Evolutionary conservation across 1,140 invertebrate genomes (phyloP), one percentile per base, ranked within the genome.

Genomic region (Mamestra configurata): DNA sequence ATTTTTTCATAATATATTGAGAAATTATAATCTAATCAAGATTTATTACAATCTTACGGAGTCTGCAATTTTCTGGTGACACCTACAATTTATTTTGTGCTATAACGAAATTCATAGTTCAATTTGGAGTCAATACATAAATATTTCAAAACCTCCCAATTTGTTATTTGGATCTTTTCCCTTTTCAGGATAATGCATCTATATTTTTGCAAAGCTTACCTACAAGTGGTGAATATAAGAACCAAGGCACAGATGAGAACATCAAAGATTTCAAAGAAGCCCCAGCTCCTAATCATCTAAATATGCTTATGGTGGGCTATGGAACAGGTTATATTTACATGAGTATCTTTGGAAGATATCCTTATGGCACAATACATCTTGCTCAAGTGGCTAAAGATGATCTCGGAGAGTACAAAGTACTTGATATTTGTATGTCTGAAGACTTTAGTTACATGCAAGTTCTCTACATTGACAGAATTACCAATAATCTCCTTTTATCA

Each of bases 311-410:
- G 75, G 96, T 98, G 73, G 98, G 98, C 31, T 97, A 97, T 88
- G 96, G 96, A 57, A 95, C 96, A 89, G 97, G 98, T 1, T 95
- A 96, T 79, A 94, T 99, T 13, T 95, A 97, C 84, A 95, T 99
- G 82, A 97, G 97, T 90, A 96, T 98, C 0, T 98, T 98, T 95
- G 98, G 98, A 24, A 96, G 98, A 84, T 98, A 98, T 89, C 97
- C 97, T 15, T 97, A 97, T 90, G 97, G 97, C 4, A 96, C 95
- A 53, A 96, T 98, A 51, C 95, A 97, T 88, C 83, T 98, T 11
- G 95, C 94, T 11, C 90, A 96, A 78, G 91, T 96, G 61, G 90
- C 96, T 7, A 89, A 95, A 70, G 92, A 95, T 89, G 94, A 95
- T n/a, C 94, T 95, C 86, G 90, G 93, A 71, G 88, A 95, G 77